Base-by-base conservation (phyloP, 2,113 vertebrate genomes). In the Phalacrocorax pelagicus region DNA sequence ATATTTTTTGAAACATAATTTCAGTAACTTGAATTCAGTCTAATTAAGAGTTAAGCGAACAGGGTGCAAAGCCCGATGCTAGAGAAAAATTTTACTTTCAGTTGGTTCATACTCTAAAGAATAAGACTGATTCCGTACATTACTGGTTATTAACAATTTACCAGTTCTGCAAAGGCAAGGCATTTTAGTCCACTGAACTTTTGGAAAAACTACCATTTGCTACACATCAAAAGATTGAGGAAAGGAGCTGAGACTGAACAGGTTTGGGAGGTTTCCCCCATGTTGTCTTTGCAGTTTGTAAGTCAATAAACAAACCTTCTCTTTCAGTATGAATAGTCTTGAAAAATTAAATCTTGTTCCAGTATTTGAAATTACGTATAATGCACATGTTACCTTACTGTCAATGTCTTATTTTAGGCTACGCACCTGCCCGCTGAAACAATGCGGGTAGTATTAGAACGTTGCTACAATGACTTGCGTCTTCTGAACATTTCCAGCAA, bases 391-490 rank as follows among this genome's bases (percentile, higher is more conserved):
- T 44, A 0, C 4, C 29, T 61, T 57, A 40, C 23, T 71, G 42
- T 34, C 47, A 3, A 0, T 49, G n/a, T 94, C 26, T 73, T 15
- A 2, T 80, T 86, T 3, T 54, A 99, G 99, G 98, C 98, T 30
- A 97, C 98, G 1, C 98, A 98, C 38, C 98, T 99, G 51, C 98
- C 98, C 0, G 98, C 99, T 65, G 99, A 99, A 65, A 98, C 98
- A 12, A 99, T 99, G 99, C 98, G 99, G 18, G 98, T 99, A 6
- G 99, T 99, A n/a, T 96, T 99, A 92, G 99, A 99, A 90, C 99
- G 99, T 71, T 99, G 99, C 98, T 99, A 99, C 94, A 99, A 99
- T 63, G 99, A 99, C 94, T 98, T 99, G 73, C 98, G 99, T 14
- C 98, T 99, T 61, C 98, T 99, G 44, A 99, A 97, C 4, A 98